Evolutionary conservation across 2,797 vertebrate species (phyloP).

Genomic region (Epinephelus malabaricus): DNA sequence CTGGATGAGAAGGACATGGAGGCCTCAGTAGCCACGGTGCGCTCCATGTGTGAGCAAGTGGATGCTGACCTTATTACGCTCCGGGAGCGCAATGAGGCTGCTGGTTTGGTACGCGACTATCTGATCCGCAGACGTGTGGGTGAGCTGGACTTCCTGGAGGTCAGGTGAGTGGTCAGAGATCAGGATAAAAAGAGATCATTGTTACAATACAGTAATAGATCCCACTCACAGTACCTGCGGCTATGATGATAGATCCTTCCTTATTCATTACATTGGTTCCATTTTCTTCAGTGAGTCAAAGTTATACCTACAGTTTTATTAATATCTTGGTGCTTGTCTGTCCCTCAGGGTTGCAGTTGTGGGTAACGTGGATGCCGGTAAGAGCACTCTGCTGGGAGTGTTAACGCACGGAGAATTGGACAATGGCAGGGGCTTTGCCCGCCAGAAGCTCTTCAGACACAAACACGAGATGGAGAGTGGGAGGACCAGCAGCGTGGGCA

Average conservation of each 20-base stretch:
- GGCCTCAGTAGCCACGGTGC: constrained; percentile 95
- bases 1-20: constrained; percentile 96
- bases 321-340: not conserved
- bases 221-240: not conserved
- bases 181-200: not conserved
- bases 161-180: constrained; percentile 89
- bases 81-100: constrained; percentile 92
- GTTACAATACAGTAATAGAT: not conserved
- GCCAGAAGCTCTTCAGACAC: constrained; percentile 98
- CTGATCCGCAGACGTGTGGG: constrained; percentile 95
- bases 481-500: constrained; percentile 98
- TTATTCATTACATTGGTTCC: not conserved
- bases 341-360: constrained; percentile 94
- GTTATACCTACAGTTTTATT: not conserved
- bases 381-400: constrained; percentile 96
- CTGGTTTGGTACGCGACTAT: constrained; percentile 94
- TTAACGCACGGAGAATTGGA: constrained; percentile 97
- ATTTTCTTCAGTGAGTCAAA: not conserved
- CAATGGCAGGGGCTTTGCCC: constrained; percentile 97
- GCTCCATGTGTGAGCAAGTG: constrained; percentile 95
- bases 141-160: constrained; percentile 99
- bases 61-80: constrained; percentile 95
- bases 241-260: not conserved
- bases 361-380: constrained; percentile 97
- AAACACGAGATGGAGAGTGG: constrained; percentile 99